These are phyloP conservation scores for Mormoops blainvillei DNA, from an alignment of 2,113 vertebrate species.

Conservation along the genomic window DNA sequence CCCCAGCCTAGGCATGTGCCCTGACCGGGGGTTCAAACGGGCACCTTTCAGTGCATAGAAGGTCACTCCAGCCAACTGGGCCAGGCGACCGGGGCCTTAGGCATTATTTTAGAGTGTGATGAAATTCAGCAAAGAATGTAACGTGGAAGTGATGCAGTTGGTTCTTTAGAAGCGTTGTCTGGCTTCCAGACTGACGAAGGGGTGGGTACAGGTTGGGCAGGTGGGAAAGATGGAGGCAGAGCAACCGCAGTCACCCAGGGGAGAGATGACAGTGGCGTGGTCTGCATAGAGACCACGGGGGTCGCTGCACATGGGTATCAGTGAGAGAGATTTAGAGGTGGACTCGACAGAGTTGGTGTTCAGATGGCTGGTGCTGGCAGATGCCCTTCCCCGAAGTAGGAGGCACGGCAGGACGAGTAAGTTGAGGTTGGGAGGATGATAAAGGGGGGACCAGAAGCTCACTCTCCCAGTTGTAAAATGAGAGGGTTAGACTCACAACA, in stretches of 20 bases:
- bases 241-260: background rate
- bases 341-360: background rate
- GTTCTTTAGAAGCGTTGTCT: background rate
- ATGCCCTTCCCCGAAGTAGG: background rate
- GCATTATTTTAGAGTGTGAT: background rate
- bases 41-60: no score
- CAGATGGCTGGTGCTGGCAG: background rate
- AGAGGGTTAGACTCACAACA: background rate
- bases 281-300: background rate
- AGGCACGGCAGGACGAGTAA: background rate
- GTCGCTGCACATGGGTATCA: background rate
- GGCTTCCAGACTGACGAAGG: background rate
- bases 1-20: no score
- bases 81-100: no score
- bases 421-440: background rate
- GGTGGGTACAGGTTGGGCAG: background rate
- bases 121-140: background rate
- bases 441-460: background rate
- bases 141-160: background rate
- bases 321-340: background rate
- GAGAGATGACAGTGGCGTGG: rapidly evolving
- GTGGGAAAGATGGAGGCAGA: background rate
- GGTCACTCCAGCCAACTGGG: no score
- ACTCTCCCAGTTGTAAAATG: background rate
- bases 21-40: no score